These are phyloP conservation scores for Globia sparganii DNA, from an alignment of 2,888 invertebrate species.

Conservation along the genomic window DNA sequence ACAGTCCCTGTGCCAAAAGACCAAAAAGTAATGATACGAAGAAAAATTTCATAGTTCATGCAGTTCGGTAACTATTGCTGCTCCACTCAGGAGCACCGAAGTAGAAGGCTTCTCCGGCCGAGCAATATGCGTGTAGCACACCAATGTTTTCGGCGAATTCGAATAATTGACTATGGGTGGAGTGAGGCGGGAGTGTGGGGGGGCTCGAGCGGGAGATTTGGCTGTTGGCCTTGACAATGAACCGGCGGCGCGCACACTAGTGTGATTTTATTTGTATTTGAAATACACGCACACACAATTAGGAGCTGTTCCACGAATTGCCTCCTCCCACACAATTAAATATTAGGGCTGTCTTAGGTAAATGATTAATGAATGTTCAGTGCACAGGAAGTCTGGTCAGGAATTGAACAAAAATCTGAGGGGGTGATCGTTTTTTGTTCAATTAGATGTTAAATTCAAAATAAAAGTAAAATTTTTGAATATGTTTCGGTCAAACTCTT, in stretches of 20 bases:
- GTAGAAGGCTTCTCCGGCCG: constrained; percentile 69
- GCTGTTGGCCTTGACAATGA: constrained; percentile 90
- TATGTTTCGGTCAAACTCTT: constrained; percentile 5
- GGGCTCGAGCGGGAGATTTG: constrained; percentile 88
- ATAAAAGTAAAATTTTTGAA: constrained; percentile 11
- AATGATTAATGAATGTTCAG: constrained; percentile 54
- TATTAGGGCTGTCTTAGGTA: constrained; percentile 79
- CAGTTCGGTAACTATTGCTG: constrained; percentile 76
- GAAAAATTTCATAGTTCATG: constrained; percentile 63
- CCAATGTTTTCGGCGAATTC: constrained; percentile 81
- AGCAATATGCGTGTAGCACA: constrained; percentile 76
- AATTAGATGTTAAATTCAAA: constrained; percentile 22
- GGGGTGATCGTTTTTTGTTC: constrained; percentile 9
- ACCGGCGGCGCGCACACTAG: constrained; percentile 88
- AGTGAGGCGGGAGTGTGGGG: constrained; percentile 79
- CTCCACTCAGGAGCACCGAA: constrained; percentile 62
- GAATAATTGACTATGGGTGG: constrained; percentile 82
- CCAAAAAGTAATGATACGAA: constrained; percentile 65
- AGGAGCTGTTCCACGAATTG: constrained; percentile 86
- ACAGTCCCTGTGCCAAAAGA: constrained; percentile 69
- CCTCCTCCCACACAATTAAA: constrained; percentile 86
- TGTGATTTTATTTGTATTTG: constrained; percentile 75
- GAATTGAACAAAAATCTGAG: constrained; percentile 34
- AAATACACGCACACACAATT: constrained; percentile 79
- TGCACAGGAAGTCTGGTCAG: constrained; percentile 59